Conservation (phyloP, 2,113 vertebrate species). For the Dromaius novaehollandiae region DNA sequence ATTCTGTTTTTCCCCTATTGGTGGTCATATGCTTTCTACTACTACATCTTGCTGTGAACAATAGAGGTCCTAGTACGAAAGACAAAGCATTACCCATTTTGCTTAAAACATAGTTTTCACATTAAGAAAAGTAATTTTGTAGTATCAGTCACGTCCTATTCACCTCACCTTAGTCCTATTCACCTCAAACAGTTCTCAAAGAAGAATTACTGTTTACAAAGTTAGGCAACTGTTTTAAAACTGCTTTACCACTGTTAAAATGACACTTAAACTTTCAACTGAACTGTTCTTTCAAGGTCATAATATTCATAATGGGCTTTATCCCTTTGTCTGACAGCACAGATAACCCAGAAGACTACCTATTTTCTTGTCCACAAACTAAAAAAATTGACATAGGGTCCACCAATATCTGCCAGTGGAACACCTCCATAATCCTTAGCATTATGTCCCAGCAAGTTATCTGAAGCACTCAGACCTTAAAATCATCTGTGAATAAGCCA, state of each 20-base stretch:
- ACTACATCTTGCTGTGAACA: not conserved
- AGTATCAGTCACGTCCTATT: not conserved
- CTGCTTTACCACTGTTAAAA: not conserved
- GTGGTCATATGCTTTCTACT: not conserved
- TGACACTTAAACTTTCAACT: not conserved
- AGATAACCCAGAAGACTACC: not conserved
- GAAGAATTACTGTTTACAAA: not conserved
- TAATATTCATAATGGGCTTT: not conserved
- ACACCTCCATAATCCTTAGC: not conserved
- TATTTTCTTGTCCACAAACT: not conserved
- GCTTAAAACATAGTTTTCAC: not conserved
- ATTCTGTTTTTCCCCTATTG: not conserved
- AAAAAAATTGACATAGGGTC: not conserved
- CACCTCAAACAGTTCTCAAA: not conserved
- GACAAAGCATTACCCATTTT: not conserved
- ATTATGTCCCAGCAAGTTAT: not conserved
- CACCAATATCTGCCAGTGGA: fast-evolving
- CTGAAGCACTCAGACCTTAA: not conserved
- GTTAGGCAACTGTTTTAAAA: not conserved
- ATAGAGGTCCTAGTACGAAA: not conserved
- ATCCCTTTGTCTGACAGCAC: not conserved
- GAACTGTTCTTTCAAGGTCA: not conserved
- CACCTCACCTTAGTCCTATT: not conserved
- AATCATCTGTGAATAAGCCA: fast-evolving
- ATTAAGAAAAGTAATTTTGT: not conserved